Conservation (phyloP, 2,888 invertebrate genomes). For the Rugalucina vietnamica region DNA sequence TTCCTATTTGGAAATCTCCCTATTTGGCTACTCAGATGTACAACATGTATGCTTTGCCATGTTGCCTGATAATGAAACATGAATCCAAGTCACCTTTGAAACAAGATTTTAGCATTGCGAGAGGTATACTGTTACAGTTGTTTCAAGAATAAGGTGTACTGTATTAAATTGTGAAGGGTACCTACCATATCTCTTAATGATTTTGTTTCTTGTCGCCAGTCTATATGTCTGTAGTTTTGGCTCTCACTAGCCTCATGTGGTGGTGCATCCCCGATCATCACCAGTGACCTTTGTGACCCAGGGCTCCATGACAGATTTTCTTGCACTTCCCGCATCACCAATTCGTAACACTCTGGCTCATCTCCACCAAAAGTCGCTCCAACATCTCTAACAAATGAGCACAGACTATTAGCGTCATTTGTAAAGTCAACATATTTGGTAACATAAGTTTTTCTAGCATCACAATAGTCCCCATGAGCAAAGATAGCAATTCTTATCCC, state of each 20-base stretch:
- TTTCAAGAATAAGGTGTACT: no score
- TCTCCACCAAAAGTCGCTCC: constrained; percentile 66
- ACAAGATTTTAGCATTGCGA: no score
- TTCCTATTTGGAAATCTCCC: no score
- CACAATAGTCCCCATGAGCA: constrained; percentile 60
- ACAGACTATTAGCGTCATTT: constrained; percentile 34
- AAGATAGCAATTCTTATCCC: constrained; percentile 52
- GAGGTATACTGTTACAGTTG: no score
- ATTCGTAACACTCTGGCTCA: constrained; percentile 73
- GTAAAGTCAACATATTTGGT: constrained; percentile 50
- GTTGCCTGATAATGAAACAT: no score
- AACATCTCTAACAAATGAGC: constrained; percentile 45
- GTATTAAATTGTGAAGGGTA: no score
- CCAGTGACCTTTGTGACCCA: constrained; percentile 66
- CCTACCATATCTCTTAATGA: constrained; percentile 54
- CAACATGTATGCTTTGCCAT: no score
- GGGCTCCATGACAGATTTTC: constrained; percentile 68
- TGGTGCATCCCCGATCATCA: constrained; percentile 73
- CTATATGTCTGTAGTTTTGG: constrained; percentile 60
- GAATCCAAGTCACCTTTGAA: no score
- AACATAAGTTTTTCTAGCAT: constrained; percentile 40
- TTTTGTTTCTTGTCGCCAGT: constrained; percentile 68
- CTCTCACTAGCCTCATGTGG: constrained; percentile 41
- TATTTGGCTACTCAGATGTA: no score
- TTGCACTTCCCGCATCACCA: constrained; percentile 73